Evolutionary conservation across 2,113 vertebrate species (phyloP).

Genomic region (Hippocampus mohnikei): DNA sequence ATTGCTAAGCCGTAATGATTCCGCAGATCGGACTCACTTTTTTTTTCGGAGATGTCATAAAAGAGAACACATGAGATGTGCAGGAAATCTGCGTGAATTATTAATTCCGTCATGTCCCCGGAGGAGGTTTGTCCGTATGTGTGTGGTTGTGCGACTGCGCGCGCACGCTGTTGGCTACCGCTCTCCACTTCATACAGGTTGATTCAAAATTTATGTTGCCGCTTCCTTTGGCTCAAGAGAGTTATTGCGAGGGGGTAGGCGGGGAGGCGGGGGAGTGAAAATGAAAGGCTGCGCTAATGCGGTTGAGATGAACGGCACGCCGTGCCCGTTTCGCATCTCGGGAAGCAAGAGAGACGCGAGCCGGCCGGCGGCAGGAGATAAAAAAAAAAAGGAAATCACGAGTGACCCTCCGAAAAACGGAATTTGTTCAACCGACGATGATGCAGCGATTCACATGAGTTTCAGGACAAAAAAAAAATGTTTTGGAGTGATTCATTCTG

Average conservation of each 20-base stretch:
- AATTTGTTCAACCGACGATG: background rate
- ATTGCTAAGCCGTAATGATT: constrained; percentile 53
- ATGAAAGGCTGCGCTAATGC: constrained; percentile 33
- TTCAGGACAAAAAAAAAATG: too few species aligned
- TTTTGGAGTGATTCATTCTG: too few species aligned
- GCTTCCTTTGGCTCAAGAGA: constrained; percentile 46
- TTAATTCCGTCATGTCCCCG: constrained; percentile 48
- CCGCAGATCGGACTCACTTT: constrained; percentile 43
- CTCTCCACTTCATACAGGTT: constrained; percentile 57
- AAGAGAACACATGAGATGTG: constrained; percentile 47
- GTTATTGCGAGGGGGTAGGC: constrained; percentile 49
- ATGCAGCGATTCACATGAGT: background rate
- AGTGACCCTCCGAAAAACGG: background rate
- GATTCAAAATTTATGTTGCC: constrained; percentile 62
- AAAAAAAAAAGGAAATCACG: background rate
- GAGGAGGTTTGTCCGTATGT: constrained; percentile 28
- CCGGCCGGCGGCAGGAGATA: background rate
- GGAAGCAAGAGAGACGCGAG: constrained; percentile 1
- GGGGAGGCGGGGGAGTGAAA: constrained; percentile 24
- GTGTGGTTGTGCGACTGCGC: constrained; percentile 11
- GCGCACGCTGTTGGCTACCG: constrained; percentile 6
- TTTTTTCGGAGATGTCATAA: constrained; percentile 50
- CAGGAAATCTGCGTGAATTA: constrained; percentile 59
- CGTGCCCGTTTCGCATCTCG: constrained; percentile 1
- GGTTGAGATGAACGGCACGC: constrained; percentile 24